Evolutionary conservation across 2,113 vertebrate genomes (phyloP), one percentile per base, ranked within the genome.

Genomic region (Jaculus jaculus): DNA sequence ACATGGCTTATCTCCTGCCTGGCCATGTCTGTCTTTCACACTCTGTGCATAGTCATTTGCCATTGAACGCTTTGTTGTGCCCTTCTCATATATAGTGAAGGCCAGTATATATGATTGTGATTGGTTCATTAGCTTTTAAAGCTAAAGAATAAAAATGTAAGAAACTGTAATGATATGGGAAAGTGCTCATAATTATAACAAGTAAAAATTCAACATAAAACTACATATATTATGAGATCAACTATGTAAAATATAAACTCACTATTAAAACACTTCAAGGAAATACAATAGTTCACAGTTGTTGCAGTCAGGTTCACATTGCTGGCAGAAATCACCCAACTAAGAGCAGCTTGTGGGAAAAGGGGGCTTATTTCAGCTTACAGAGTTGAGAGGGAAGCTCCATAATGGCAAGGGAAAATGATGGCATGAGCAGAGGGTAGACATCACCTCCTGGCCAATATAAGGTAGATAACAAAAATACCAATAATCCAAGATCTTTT

Each of bases 121-220:
- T 68, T 77, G 12, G 28, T 34, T 61, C 28, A 74, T 89, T 63
- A 87, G 24, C 54, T 85, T 58, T 92, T 30, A 84, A 84, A 32
- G 21, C 30, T 72, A 79, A 86, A 82, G 61, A 93, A 63, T 83
- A 87, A 78, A 84, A 94, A 24, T 63, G 26, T 23, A 73, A 92
- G 26, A 80, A 92, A 85, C 42, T 77, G 23, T 58, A 61, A 65
- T 65, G 30, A 69, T 69, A 54, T 84, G 7, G 3, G 21, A 69
- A 84, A 93, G 37, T 34, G 10, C 20, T 87, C 74, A 60, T 39
- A 72, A 87, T 75, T 82, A 54, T 68, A n/a, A 63, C 32, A 83
- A 89, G 23, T 82, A 87, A 92, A 82, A 82, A 88, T 34, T 54
- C 37, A 26, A 30, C 34, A 66, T 32, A 83, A 83, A 89, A 66